Evolutionary conservation across 2,113 vertebrate species (phyloP).

Genomic region (Pomatorhinus ruficollis): DNA sequence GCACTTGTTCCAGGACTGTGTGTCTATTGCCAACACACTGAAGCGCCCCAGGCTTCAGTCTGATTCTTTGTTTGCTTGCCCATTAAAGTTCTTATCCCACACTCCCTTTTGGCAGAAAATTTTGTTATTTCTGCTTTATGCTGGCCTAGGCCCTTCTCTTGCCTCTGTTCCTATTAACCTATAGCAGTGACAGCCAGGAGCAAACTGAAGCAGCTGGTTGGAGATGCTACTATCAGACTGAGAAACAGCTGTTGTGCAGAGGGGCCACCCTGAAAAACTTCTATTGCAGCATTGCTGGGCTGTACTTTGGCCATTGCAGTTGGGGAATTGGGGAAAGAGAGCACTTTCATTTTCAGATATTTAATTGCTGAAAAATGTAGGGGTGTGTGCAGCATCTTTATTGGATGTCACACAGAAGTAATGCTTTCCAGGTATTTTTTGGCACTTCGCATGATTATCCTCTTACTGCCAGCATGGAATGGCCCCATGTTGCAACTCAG

Average conservation of each 20-base stretch:
- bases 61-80: conserved; percentile 47
- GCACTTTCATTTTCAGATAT: conserved; percentile 41
- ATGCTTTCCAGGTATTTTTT: conserved; percentile 64
- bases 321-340: conserved; percentile 24
- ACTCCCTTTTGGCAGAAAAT: conserved; percentile 54
- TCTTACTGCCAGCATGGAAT: conserved; percentile 58
- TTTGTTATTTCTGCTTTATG: conserved; percentile 35
- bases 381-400: conserved; percentile 34
- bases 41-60: conserved; percentile 45
- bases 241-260: conserved; percentile 67
- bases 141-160: conserved; percentile 45
- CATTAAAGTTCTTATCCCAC: conserved; percentile 67
- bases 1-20: conserved; percentile 49
- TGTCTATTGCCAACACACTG: conserved; percentile 48
- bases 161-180: conserved; percentile 57
- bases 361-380: conserved; percentile 62
- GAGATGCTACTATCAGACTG: conserved; percentile 49
- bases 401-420: conserved; percentile 42
- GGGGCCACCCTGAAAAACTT: conserved; percentile 60
- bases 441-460: background rate
- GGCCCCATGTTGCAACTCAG: conserved; percentile 52
- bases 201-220: conserved; percentile 68
- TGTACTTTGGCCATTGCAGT: conserved; percentile 23
- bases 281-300: conserved; percentile 21
- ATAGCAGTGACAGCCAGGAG: conserved; percentile 62